These are phyloP conservation scores for Falco punctatus DNA, from an alignment of 2,113 vertebrate species.

Conservation along the genomic window DNA sequence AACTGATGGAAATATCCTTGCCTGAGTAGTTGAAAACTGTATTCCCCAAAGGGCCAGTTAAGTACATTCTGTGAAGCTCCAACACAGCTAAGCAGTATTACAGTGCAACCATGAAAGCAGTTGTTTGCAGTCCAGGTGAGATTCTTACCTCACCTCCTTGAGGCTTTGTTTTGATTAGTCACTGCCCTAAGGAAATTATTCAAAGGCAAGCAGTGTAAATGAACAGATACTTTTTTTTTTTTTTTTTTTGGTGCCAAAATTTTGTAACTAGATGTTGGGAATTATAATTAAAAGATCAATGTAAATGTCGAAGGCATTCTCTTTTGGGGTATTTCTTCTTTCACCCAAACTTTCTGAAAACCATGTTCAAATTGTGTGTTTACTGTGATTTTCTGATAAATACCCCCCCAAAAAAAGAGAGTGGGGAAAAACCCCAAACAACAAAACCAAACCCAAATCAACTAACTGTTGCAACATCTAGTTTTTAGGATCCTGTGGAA, in stretches of 20 bases:
- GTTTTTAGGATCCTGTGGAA: no score
- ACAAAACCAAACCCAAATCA: no score
- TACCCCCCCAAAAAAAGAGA: neutral
- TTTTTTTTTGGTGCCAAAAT: neutral
- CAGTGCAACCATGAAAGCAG: neutral
- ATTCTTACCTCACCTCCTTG: neutral
- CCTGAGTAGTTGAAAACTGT: neutral
- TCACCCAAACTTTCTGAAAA: neutral
- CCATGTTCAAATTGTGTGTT: neutral
- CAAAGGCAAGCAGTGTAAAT: neutral
- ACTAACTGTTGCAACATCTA: no score
- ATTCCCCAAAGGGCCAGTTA: neutral
- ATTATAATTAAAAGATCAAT: neutral
- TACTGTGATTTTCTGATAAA: neutral
- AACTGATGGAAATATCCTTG: neutral
- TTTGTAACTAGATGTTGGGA: neutral
- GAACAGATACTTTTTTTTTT: neutral
- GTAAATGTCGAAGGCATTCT: neutral
- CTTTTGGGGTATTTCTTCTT: neutral
- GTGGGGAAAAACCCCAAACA: no score
- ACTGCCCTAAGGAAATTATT: neutral
- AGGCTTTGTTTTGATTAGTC: neutral
- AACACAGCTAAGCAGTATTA: rapidly evolving
- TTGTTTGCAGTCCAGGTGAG: neutral
- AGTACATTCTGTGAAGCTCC: neutral